Evolutionary conservation across 1,140 invertebrate species (phyloP).

Genomic region (Vanessa atalanta): DNA sequence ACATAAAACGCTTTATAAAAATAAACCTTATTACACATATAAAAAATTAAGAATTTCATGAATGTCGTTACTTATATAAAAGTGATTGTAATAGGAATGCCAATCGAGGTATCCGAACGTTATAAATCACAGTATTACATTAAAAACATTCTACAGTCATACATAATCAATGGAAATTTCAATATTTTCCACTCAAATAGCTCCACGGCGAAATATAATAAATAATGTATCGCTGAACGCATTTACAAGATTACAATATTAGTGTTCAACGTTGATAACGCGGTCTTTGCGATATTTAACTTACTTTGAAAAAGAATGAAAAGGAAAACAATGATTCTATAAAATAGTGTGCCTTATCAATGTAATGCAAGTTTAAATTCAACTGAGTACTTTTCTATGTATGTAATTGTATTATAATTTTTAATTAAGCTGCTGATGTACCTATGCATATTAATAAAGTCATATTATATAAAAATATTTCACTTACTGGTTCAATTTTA

Average conservation of each 20-base stretch:
- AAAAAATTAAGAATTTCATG: too few relatives aligned
- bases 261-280: slow-evolving; percentile 38
- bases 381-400: too few relatives aligned
- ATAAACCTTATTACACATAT: too few relatives aligned
- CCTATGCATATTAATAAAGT: too few relatives aligned
- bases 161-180: slow-evolving; percentile 65
- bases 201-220: slow-evolving; percentile 62
- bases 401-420: too few relatives aligned
- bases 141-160: slow-evolving; percentile 46
- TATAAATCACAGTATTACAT: slow-evolving; percentile 17
- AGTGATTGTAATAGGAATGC: background rate
- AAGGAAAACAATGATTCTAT: background rate
- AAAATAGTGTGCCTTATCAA: too few relatives aligned
- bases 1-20: too few relatives aligned
- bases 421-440: too few relatives aligned
- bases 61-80: too few relatives aligned
- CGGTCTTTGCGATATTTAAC: slow-evolving; percentile 17
- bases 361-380: too few relatives aligned
- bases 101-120: background rate
- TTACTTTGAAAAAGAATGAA: background rate
- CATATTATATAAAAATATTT: too few relatives aligned
- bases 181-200: slow-evolving; percentile 75
- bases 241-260: slow-evolving; percentile 79
- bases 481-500: too few relatives aligned
- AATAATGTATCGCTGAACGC: slow-evolving; percentile 73